These are phyloP conservation scores for Drosophila lacicola DNA, from an alignment of 2,888 invertebrate genomes.

Conservation along the genomic window DNA sequence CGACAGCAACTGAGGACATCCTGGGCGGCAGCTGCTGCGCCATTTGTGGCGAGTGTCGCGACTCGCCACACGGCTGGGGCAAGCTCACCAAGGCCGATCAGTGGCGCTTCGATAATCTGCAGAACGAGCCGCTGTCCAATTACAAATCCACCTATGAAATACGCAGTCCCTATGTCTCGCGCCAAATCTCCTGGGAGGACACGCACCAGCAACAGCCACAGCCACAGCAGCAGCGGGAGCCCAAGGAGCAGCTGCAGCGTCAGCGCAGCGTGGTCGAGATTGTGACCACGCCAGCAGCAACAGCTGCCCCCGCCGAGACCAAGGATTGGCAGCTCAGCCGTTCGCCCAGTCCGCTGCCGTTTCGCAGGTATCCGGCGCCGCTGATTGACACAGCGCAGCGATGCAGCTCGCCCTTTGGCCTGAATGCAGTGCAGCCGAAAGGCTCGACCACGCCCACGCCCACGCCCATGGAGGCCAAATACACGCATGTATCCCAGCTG, in stretches of 20 bases:
- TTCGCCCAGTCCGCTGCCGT: slow-evolving; percentile 55
- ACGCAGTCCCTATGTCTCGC: slow-evolving; percentile 78
- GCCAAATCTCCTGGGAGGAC: slow-evolving; percentile 81
- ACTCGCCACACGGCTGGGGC: slow-evolving; percentile 66
- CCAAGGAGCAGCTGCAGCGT: slow-evolving; percentile 42
- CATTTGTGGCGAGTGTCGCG: slow-evolving; percentile 59
- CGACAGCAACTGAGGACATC: slow-evolving; percentile 5
- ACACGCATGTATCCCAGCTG: slow-evolving; percentile 74
- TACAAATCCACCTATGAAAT: slow-evolving; percentile 82
- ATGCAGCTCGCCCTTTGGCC: slow-evolving; percentile 76
- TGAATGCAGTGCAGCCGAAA: slow-evolving; percentile 63
- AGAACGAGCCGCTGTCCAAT: slow-evolving; percentile 73
- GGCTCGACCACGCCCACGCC: slow-evolving; percentile 26
- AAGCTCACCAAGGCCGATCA: slow-evolving; percentile 72
- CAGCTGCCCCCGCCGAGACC: background rate
- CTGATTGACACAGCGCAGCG: slow-evolving; percentile 73
- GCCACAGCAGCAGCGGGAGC: slow-evolving; percentile 13
- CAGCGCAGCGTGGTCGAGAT: slow-evolving; percentile 67
- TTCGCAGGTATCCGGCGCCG: slow-evolving; percentile 74
- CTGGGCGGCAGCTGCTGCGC: slow-evolving; percentile 52
- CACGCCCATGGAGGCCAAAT: slow-evolving; percentile 41
- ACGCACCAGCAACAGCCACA: slow-evolving; percentile 42
- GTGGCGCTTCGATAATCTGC: slow-evolving; percentile 69
- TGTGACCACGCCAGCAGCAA: slow-evolving; percentile 47
- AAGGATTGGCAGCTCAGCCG: slow-evolving; percentile 58